Conservation (phyloP, 2,797 vertebrate species). For the Sibirionetta formosa region DNA sequence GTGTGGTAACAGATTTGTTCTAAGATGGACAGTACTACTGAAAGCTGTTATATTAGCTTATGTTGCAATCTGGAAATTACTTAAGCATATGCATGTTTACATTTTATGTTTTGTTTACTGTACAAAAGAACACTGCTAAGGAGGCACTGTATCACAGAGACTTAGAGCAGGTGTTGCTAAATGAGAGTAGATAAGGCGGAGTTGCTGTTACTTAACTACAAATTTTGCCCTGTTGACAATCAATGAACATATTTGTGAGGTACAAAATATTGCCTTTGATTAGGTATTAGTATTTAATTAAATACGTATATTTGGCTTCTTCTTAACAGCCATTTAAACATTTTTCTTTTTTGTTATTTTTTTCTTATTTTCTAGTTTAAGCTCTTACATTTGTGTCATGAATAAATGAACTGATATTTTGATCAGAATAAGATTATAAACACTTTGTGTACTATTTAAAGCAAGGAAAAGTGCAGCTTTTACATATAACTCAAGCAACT, state of each 20-base stretch:
- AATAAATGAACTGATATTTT: not conserved
- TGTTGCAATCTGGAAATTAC: not conserved
- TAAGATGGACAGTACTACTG: not conserved
- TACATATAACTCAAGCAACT: not conserved
- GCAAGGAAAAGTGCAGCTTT: not conserved
- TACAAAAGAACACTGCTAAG: not conserved
- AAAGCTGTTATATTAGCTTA: not conserved
- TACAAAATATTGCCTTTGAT: not conserved
- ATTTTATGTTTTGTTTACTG: not conserved
- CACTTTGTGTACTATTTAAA: not conserved
- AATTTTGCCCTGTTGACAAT: rapidly evolving
- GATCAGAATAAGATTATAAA: not conserved
- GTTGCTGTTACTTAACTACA: not conserved
- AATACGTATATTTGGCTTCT: not conserved
- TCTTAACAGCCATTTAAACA: not conserved
- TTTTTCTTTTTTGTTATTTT: not conserved
- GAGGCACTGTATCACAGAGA: not conserved
- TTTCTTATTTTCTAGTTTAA: not conserved
- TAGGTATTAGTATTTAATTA: not conserved
- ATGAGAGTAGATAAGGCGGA: not conserved
- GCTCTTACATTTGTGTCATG: not conserved
- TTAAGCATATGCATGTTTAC: not conserved
- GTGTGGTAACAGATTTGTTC: not conserved
- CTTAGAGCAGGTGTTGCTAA: not conserved
- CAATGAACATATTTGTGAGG: not conserved